These are phyloP conservation scores for Caenorhabditis remanei DNA, from an alignment of 1,140 invertebrate species.

Conservation along the genomic window DNA sequence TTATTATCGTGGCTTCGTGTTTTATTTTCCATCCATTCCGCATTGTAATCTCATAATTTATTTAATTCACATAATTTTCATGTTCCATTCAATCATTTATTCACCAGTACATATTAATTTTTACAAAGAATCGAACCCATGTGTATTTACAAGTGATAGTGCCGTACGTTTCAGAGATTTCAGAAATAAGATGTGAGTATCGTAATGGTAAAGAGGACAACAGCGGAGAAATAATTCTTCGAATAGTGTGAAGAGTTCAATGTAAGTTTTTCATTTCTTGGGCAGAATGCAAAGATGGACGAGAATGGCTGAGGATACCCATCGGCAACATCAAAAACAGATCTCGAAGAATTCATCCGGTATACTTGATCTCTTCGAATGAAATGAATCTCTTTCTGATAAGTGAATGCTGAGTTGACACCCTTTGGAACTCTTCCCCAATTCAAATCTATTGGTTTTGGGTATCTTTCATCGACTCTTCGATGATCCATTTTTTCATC, in stretches of 20 bases:
- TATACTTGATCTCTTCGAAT: neutral
- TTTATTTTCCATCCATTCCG: neutral
- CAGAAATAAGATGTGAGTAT: constrained; percentile 29
- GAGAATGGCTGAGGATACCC: constrained; percentile 5
- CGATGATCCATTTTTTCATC: constrained; percentile 46
- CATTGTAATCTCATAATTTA: neutral
- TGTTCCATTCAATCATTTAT: constrained; percentile 16
- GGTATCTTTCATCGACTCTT: constrained; percentile 18
- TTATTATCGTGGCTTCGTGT: neutral
- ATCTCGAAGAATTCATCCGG: constrained; percentile 33
- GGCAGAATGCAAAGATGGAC: constrained; percentile 28
- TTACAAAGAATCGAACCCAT: neutral
- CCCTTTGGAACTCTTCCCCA: constrained; percentile 27
- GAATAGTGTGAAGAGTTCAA: neutral
- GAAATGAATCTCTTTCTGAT: constrained; percentile 34
- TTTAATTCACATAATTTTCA: neutral
- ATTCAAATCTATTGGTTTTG: constrained; percentile 3
- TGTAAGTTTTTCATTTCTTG: constrained; percentile 13
- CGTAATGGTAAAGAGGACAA: neutral
- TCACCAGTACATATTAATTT: neutral
- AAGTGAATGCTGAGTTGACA: constrained; percentile 17
- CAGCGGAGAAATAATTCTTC: neutral
- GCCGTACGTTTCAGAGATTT: constrained; percentile 26
- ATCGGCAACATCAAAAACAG: constrained; percentile 22
- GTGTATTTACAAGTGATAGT: constrained; percentile 35